These are phyloP conservation scores for Diabrotica virgifera DNA, from an alignment of 1,140 invertebrate species.

Conservation along the genomic window DNA sequence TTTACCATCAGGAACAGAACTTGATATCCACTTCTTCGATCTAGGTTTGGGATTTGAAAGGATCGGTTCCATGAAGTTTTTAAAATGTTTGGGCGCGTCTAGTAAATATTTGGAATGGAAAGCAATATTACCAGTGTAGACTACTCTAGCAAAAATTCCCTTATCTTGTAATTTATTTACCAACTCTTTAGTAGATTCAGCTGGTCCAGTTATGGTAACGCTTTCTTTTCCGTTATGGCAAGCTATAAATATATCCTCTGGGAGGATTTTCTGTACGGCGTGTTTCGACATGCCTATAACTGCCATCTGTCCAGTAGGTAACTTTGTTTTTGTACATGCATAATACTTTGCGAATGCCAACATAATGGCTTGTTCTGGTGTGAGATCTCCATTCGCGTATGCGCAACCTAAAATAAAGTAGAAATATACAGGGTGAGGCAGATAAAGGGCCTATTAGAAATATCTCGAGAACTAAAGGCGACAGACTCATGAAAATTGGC, in stretches of 20 bases:
- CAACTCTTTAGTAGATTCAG: conserved; percentile 65
- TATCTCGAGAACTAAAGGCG: no score
- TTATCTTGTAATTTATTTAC: conserved; percentile 64
- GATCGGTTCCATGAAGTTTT: conserved; percentile 67
- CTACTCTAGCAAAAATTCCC: conserved; percentile 77
- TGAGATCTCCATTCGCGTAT: conserved; percentile 84
- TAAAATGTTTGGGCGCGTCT: conserved; percentile 68
- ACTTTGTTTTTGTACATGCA: conserved; percentile 72
- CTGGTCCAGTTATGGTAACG: conserved; percentile 88
- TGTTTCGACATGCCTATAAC: conserved; percentile 86
- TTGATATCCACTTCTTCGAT: conserved; percentile 78
- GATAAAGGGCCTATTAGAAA: no score
- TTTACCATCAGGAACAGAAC: conserved; percentile 73
- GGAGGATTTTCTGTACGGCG: conserved; percentile 69
- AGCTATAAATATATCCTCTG: conserved; percentile 75
- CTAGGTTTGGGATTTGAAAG: conserved; percentile 66
- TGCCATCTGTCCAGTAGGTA: conserved; percentile 70
- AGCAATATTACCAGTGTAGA: conserved; percentile 74
- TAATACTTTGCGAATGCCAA: conserved; percentile 80
- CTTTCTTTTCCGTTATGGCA: conserved; percentile 91
- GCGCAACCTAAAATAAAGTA: conserved; percentile 61
- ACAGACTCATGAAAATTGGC: no score
- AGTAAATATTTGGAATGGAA: conserved; percentile 79
- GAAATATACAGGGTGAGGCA: no score
- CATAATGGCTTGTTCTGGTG: conserved; percentile 76